Percentiles rank a stretch among this genome's conserved stretches.
phyloP scores from a whole-genome alignment of 2,797 vertebrate genomes.

The Buphagus erythrorhynchus region DNA sequence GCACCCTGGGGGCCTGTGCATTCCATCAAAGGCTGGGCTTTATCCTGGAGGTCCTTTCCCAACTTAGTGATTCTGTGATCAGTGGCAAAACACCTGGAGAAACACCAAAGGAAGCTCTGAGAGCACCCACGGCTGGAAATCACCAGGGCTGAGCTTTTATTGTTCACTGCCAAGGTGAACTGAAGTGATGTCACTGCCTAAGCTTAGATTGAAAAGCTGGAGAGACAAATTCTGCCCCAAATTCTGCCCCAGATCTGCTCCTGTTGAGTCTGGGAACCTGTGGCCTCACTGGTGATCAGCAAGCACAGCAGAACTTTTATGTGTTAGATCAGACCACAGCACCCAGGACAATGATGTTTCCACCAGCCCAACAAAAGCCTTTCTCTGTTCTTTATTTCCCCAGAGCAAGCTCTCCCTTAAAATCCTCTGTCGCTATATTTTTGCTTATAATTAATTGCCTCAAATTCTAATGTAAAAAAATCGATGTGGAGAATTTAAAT shows the following conservation, averaged over 20 bases:
- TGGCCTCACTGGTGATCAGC: neutral
- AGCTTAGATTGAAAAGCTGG: neutral
- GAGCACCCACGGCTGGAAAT: neutral
- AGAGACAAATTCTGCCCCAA: neutral
- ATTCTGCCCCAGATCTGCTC: neutral
- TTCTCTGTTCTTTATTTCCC: neutral
- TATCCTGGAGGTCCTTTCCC: neutral
- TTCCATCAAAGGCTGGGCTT: neutral
- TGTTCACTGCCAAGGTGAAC: neutral
- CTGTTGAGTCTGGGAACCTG: neutral
- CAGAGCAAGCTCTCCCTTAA: neutral
- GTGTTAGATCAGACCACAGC: neutral
- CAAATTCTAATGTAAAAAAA: neutral
- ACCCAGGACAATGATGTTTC: neutral
- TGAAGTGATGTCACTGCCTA: neutral
- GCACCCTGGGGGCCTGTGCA: neutral
- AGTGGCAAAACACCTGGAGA: neutral
- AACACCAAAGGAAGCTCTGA: neutral
- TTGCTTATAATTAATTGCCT: neutral
- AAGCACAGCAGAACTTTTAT: slow-evolving; percentile 38
- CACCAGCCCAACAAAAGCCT: neutral
- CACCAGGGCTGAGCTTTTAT: neutral
- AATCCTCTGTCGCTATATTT: neutral
- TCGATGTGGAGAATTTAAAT: neutral
- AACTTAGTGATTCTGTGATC: neutral